Conservation (phyloP, 2,797 vertebrate genomes). For the Echeneis naucrates region DNA sequence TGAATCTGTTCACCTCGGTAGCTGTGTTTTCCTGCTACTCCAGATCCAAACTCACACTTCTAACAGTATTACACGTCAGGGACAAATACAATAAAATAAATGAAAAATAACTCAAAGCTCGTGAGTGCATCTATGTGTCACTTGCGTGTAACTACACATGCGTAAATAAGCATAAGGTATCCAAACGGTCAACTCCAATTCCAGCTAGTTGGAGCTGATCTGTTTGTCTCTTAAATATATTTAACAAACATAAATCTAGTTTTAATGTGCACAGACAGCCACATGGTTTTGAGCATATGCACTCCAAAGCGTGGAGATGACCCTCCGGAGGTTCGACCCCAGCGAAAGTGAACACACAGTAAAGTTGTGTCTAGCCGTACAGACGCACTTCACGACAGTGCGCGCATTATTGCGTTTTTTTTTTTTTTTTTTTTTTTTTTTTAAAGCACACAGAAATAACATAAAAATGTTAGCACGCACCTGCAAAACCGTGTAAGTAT, state of each 20-base stretch:
- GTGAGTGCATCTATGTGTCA: no score
- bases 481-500: constrained; percentile 35
- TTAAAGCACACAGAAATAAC: no score
- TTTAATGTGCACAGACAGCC: background rate
- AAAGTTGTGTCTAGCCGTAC: background rate
- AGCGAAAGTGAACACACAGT: background rate
- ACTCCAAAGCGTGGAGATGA: no score
- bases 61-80: background rate
- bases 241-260: no score
- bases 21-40: background rate
- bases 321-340: no score
- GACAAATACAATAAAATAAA: background rate
- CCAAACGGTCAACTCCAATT: background rate
- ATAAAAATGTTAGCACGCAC: constrained; percentile 39
- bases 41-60: background rate
- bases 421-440: no score
- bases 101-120: background rate
- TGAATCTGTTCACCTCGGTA: background rate
- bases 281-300: background rate
- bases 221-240: no score
- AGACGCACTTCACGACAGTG: background rate
- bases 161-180: constrained; percentile 3
- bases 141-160: constrained; percentile 12
- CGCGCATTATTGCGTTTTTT: no score
- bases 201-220: background rate